phyloP scores from a whole-genome alignment of 2,113 vertebrate species.

The Thunnus thynnus region DNA sequence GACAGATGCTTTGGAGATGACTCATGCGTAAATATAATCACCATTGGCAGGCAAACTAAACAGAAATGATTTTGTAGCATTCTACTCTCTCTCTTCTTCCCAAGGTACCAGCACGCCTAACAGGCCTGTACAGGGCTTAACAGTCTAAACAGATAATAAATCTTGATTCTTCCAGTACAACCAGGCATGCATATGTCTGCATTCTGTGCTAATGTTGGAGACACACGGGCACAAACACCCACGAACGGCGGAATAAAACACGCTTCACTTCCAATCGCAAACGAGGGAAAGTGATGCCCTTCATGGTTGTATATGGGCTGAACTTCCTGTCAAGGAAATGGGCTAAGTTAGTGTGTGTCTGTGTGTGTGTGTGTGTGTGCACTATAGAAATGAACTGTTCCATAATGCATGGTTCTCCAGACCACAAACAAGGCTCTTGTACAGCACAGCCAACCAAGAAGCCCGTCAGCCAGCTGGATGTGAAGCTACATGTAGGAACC shows the following conservation, averaged over 20 bases:
- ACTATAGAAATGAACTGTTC: slow-evolving; percentile 39
- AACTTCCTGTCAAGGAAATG: slow-evolving; percentile 66
- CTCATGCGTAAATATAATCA: slow-evolving; percentile 54
- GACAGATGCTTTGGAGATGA: slow-evolving; percentile 45
- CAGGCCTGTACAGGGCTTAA: background rate
- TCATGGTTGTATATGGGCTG: slow-evolving; percentile 43
- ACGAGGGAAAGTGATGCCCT: slow-evolving; percentile 56
- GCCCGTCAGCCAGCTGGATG: slow-evolving; percentile 46
- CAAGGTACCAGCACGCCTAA: slow-evolving; percentile 3
- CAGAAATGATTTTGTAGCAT: slow-evolving; percentile 41
- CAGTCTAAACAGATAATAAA: slow-evolving; percentile 26
- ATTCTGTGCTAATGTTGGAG: slow-evolving; percentile 45
- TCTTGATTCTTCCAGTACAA: slow-evolving; percentile 31
- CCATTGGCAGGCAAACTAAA: slow-evolving; percentile 44
- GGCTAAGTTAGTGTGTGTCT: slow-evolving; percentile 21
- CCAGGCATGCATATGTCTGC: slow-evolving; percentile 41
- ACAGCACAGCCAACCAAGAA: slow-evolving; percentile 23
- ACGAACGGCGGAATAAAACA: slow-evolving; percentile 42
- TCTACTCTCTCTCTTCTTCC: slow-evolving; percentile 13
- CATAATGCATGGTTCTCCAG: slow-evolving; percentile 57
- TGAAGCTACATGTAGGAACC: slow-evolving; percentile 51
- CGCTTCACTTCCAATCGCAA: slow-evolving; percentile 56
- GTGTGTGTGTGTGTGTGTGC: slow-evolving; percentile 29
- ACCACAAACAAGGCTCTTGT: slow-evolving; percentile 54
- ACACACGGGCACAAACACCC: slow-evolving; percentile 33